A percentile compares a stretch with the other conserved stretches of the same genome.
phyloP scores from a whole-genome alignment of 2,888 invertebrate genomes.

The Plagiodera versicolora region DNA sequence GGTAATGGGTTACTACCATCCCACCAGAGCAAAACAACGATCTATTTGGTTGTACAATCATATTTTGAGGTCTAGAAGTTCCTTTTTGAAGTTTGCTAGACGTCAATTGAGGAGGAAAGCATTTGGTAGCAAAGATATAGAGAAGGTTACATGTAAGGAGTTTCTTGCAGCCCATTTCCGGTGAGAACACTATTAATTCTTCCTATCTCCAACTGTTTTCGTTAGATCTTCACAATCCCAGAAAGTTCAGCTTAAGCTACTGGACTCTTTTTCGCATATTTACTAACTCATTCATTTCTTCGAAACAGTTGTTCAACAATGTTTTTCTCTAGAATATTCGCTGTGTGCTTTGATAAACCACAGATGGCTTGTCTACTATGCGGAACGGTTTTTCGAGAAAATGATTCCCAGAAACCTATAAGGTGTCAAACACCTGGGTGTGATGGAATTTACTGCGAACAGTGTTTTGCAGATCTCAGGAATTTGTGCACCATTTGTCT shows the following conservation, averaged over 20 bases:
- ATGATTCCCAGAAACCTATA: conserved; percentile 52
- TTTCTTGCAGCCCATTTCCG: conserved; percentile 57
- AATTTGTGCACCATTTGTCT: conserved; percentile 77
- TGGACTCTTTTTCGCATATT: too few relatives aligned
- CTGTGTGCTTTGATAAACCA: conserved; percentile 52
- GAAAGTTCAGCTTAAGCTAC: too few relatives aligned
- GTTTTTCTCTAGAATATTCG: conserved; percentile 33
- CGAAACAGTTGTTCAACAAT: too few relatives aligned
- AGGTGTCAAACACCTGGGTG: conserved; percentile 67
- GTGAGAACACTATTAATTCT: too few relatives aligned
- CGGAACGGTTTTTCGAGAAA: conserved; percentile 54
- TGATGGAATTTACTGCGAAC: conserved; percentile 70
- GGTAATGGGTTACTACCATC: conserved; percentile 77
- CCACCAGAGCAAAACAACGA: conserved; percentile 71
- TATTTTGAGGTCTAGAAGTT: conserved; percentile 67
- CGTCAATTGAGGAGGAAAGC: conserved; percentile 69
- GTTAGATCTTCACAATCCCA: too few relatives aligned
- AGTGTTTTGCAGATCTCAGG: conserved; percentile 73
- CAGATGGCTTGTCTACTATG: conserved; percentile 64
- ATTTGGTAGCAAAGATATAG: conserved; percentile 54
- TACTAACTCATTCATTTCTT: too few relatives aligned
- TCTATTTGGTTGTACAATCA: conserved; percentile 81
- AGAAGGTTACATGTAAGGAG: conserved; percentile 60
- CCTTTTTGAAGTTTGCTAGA: conserved; percentile 72
- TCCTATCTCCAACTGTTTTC: too few relatives aligned